These are phyloP conservation scores for Drosophila parabipectinata DNA, from an alignment of 1,140 invertebrate species.

Conservation along the genomic window DNA sequence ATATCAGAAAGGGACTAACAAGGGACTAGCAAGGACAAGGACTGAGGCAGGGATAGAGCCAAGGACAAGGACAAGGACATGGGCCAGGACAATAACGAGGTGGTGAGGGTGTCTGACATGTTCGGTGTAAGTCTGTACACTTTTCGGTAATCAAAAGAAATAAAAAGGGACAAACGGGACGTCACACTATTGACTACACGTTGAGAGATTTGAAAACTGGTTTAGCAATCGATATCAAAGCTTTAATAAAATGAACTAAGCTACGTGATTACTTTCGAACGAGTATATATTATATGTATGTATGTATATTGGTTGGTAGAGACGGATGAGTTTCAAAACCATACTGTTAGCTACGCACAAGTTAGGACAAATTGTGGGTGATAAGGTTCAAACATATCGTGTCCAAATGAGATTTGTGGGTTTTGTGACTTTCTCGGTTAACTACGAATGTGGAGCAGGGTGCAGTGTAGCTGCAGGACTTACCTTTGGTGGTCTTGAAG, in stretches of 20 bases:
- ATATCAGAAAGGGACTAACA: conserved; percentile 37
- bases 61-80: conserved; percentile 2
- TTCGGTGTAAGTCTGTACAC: conserved; percentile 41
- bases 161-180: conserved; percentile 61
- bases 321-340: conserved; percentile 54
- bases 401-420: conserved; percentile 50
- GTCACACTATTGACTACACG: conserved; percentile 77
- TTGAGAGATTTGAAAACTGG: conserved; percentile 69
- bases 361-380: conserved; percentile 60
- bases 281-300: conserved; percentile 24
- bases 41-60: not conserved
- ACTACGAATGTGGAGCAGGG: conserved; percentile 3
- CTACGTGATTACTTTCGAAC: conserved; percentile 65
- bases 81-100: conserved; percentile 26
- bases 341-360: conserved; percentile 79
- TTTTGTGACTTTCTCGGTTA: conserved; percentile 10
- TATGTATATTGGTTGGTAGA: conserved; percentile 25
- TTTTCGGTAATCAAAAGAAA: conserved; percentile 36
- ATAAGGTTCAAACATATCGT: conserved; percentile 51
- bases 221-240: conserved; percentile 67
- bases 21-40: conserved; percentile 23
- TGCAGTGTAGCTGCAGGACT: conserved; percentile 30
- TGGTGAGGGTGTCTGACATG: conserved; percentile 33
- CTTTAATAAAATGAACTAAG: conserved; percentile 70
- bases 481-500: conserved; percentile 95